Evolutionary conservation across 2,797 vertebrate genomes (phyloP), one percentile per base, ranked within the genome.

Genomic region (Tragelaphus oryx): DNA sequence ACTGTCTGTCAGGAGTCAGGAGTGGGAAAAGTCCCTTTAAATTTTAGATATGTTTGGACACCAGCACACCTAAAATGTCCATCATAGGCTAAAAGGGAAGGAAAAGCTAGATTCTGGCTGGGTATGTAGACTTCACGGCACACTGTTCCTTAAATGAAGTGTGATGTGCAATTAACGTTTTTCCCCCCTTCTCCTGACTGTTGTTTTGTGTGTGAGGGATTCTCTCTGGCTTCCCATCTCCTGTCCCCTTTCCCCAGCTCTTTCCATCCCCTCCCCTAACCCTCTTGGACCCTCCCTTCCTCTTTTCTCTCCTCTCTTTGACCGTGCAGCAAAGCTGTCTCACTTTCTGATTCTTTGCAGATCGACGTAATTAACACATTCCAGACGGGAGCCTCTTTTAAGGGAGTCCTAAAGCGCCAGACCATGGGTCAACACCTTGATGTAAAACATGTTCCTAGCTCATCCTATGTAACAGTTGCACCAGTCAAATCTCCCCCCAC

Each of bases 281-380:
- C 92, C 86, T 85, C 37, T 44, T 6, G 18, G 13, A 14, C 76
- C 62, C 8, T 48, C 44, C 83, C 41, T 22, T 76, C 78, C 41
- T 93, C 33, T 89, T 48, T 18, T 6, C 86, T 41, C 71, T 37
- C 76, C 81, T 94, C 93, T 90, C 76, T 96, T 92, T 97, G 96
- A 97, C 97, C 97, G 68, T 96, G 75, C 97, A 98, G 97, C 94
- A 95, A 98, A 33, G 97, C 98, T 98, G 97, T 98, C 98, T 99
- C 98, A 98, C 97, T 98, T 97, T 98, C 98, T 99, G 99, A 98
- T 99, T 99, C 99, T 99, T 98, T 99, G 98, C 99, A 99, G 99
- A 99, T 99, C 99, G 99, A 99, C 98, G 99, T 99, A 99, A 99
- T 99, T 99, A 99, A 99, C 99, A 99, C 99, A 99, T 99, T 99